Percentiles rank a stretch among this genome's conserved stretches.
Evolutionary conservation across 2,113 vertebrate species (phyloP).

Genomic region (Xenopus borealis): DNA sequence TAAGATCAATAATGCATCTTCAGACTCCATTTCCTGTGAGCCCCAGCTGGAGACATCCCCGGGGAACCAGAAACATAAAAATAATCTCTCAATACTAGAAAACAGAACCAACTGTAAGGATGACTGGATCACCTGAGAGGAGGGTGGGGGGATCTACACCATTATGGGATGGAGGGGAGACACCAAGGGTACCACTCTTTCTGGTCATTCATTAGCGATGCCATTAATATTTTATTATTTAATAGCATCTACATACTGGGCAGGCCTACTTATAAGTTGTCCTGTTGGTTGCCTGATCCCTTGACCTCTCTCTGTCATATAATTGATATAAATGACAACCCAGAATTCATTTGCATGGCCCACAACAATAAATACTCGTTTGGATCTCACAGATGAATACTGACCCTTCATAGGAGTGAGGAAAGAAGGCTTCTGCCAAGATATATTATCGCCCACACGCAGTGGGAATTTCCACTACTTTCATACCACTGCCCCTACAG

Average conservation of each 20-base stretch:
- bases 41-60: constrained; percentile 35
- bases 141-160: neutral
- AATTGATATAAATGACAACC: no score
- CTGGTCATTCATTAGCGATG: neutral
- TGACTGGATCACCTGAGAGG: neutral
- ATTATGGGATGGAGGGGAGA: neutral
- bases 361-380: no score
- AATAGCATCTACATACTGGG: neutral
- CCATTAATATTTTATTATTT: neutral
- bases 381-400: no score
- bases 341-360: no score
- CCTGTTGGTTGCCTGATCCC: no score
- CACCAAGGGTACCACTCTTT: neutral
- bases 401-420: no score
- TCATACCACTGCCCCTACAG: no score
- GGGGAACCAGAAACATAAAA: constrained; percentile 30
- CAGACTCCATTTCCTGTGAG: constrained; percentile 45
- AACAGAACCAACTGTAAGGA: constrained; percentile 31
- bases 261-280: no score
- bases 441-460: no score
- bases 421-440: no score
- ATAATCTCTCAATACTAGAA: constrained; percentile 34
- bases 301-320: no score
- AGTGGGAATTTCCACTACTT: no score
- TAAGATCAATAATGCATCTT: constrained; percentile 46